Conservation (phyloP, 2,113 vertebrate genomes). For the Piaya cayana region DNA sequence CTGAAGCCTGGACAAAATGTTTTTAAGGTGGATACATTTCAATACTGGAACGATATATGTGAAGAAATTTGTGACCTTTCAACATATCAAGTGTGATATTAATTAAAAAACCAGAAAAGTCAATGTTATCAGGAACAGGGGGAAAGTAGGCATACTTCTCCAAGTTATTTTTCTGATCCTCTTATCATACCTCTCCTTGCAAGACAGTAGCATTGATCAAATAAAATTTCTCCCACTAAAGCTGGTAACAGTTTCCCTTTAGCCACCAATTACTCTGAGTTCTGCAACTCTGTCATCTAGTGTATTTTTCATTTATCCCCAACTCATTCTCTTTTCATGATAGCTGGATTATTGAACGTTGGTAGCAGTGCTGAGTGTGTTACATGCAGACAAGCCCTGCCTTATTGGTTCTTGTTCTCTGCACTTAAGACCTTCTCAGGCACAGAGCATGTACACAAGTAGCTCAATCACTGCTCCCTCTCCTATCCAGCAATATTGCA, state of each 20-base stretch:
- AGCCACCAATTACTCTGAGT: not conserved
- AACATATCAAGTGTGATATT: not conserved
- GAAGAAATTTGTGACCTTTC: not conserved
- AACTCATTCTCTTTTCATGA: not conserved
- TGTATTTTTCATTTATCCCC: not conserved
- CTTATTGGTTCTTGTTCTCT: not conserved
- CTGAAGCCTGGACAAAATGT: not conserved
- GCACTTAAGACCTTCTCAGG: not conserved
- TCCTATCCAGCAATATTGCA: not conserved
- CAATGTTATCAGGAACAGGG: not conserved
- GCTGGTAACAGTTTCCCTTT: not conserved
- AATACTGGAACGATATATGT: not conserved
- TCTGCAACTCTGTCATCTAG: not conserved
- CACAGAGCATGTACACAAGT: not conserved
- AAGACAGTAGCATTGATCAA: not conserved
- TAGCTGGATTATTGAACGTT: not conserved
- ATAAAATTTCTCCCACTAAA: not conserved
- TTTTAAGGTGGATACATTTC: not conserved
- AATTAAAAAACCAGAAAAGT: not conserved
- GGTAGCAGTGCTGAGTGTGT: not conserved
- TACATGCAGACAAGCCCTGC: not conserved
- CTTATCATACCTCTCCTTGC: not conserved
- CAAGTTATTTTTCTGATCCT: not conserved
- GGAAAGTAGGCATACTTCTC: not conserved
- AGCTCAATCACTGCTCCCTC: not conserved